Percentiles rank a stretch among this genome's conserved stretches.
phyloP scores from a whole-genome alignment of 2,888 invertebrate genomes.

The Tipula confusa region DNA sequence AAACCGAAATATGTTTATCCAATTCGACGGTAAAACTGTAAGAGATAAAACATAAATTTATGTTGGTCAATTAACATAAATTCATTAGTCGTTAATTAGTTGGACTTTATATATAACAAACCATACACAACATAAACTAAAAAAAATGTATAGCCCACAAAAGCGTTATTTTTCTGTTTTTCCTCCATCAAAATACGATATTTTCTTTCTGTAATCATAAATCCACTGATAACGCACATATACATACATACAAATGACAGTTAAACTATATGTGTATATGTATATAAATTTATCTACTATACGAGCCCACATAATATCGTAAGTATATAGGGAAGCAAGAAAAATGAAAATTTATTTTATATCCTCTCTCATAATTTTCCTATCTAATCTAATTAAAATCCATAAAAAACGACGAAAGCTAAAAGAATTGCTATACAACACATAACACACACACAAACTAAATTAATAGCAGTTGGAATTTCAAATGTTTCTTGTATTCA shows the following conservation, averaged over 20 bases:
- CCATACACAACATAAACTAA: not conserved
- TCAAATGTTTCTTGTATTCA: not conserved
- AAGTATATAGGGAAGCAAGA: not conserved
- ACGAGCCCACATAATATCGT: not conserved
- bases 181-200: too few species aligned
- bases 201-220: not conserved
- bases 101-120: not conserved
- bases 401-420: slow-evolving; percentile 20
- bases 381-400: slow-evolving; percentile 25
- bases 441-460: not conserved
- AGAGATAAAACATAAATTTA: slow-evolving; percentile 12
- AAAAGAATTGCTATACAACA: not conserved
- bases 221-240: not conserved
- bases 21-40: not conserved
- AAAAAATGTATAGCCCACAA: not conserved
- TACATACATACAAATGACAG: not conserved
- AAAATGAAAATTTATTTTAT: slow-evolving; percentile 20
- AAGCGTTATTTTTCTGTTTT: not conserved
- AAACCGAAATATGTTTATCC: not conserved
- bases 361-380: slow-evolving; percentile 3
- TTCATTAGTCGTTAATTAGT: slow-evolving; percentile 3
- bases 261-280: not conserved
- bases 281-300: too few species aligned
- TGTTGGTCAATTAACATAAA: not conserved
- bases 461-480: not conserved